Percentiles rank a stretch among this genome's conserved stretches.
Evolutionary conservation across 2,888 invertebrate genomes (phyloP).

Genomic region (Drosophila rellima): DNA sequence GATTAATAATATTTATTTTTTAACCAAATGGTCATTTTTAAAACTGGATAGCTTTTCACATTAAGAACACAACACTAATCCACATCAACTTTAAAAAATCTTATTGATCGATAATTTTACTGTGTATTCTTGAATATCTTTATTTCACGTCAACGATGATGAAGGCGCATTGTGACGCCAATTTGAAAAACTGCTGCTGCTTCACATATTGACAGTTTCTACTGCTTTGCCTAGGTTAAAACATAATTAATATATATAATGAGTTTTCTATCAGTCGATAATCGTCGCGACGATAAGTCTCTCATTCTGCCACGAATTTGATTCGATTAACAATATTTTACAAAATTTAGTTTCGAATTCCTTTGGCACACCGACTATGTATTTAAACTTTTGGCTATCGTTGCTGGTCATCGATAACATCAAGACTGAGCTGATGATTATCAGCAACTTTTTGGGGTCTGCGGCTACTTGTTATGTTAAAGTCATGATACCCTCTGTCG

Average conservation of each 20-base stretch:
- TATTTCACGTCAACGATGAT: too few species aligned
- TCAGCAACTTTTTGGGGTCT: neutral
- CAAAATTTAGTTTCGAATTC: neutral
- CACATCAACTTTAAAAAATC: neutral
- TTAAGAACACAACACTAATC: neutral
- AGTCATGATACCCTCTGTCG: slow-evolving; percentile 40
- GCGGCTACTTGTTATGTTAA: slow-evolving; percentile 10
- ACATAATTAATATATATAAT: too few species aligned
- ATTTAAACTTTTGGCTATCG: neutral
- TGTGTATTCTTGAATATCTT: too few species aligned
- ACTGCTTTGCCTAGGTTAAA: too few species aligned
- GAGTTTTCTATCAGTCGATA: neutral
- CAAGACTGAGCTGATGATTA: neutral
- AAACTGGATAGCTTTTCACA: too few species aligned
- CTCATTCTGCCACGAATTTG: neutral
- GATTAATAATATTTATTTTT: too few species aligned
- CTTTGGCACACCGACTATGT: neutral
- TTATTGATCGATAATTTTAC: too few species aligned
- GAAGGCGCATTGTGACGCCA: too few species aligned
- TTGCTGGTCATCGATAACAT: neutral
- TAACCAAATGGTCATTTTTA: too few species aligned
- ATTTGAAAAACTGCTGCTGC: too few species aligned
- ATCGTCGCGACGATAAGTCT: neutral
- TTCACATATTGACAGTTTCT: too few species aligned
- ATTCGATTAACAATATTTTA: neutral